These are phyloP conservation scores for Pissodes strobi DNA, from an alignment of 1,140 invertebrate genomes.

Conservation along the genomic window DNA sequence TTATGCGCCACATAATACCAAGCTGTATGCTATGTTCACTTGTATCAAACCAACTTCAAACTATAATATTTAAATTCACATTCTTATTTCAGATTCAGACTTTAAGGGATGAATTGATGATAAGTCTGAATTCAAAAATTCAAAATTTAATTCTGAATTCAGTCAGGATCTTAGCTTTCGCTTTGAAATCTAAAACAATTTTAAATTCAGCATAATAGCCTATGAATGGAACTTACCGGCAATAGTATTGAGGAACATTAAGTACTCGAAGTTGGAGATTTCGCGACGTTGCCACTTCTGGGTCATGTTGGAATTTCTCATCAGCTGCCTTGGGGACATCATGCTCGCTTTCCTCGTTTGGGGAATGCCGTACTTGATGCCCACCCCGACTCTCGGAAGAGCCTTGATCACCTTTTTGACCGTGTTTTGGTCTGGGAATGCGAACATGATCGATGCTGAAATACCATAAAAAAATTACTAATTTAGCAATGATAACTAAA, in stretches of 20 bases:
- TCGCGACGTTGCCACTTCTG: constrained; percentile 98
- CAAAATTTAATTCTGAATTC: neutral
- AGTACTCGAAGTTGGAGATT: constrained; percentile 99
- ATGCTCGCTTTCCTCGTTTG: constrained; percentile 95
- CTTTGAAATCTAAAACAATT: too few relatives aligned
- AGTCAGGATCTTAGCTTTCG: neutral
- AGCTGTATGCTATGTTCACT: too few relatives aligned
- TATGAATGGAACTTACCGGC: constrained; percentile 85
- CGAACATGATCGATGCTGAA: constrained; percentile 97
- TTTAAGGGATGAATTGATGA: too few relatives aligned
- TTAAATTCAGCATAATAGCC: too few relatives aligned
- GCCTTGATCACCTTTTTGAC: constrained; percentile 99
- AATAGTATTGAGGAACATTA: constrained; percentile 99
- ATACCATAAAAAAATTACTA: too few relatives aligned
- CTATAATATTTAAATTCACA: too few relatives aligned
- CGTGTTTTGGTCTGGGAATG: constrained; percentile 93
- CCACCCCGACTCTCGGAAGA: constrained; percentile 96
- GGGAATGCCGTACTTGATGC: constrained; percentile 98
- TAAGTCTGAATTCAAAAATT: too few relatives aligned
- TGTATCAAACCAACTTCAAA: too few relatives aligned
- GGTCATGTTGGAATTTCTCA: constrained; percentile 99
- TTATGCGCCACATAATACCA: too few relatives aligned
- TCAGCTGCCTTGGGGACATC: constrained; percentile 97
- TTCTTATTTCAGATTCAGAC: too few relatives aligned
- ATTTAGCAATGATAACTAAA: too few relatives aligned